These are phyloP conservation scores for Napeogenes sylphis DNA, from an alignment of 2,888 invertebrate genomes.

Conservation along the genomic window DNA sequence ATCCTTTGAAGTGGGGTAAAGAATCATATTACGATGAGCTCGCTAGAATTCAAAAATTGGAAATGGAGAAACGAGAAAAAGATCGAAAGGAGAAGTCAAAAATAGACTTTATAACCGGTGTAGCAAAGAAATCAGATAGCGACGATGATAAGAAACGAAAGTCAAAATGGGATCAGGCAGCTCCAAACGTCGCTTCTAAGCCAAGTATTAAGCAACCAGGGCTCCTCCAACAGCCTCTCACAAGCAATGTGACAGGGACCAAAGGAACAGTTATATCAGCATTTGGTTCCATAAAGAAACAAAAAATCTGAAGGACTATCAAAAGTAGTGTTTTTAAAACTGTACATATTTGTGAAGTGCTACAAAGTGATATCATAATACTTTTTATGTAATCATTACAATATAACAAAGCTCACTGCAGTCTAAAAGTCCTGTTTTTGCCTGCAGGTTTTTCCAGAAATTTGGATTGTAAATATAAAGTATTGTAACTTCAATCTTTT, in stretches of 20 bases:
- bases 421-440: too few species aligned
- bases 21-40: slow-evolving; percentile 96
- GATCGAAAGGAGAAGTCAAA: slow-evolving; percentile 92
- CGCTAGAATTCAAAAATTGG: slow-evolving; percentile 90
- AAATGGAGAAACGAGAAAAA: slow-evolving; percentile 95
- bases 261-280: slow-evolving; percentile 96
- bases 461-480: too few species aligned
- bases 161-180: slow-evolving; percentile 95
- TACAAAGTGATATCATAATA: too few species aligned
- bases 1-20: slow-evolving; percentile 93
- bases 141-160: slow-evolving; percentile 90
- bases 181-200: slow-evolving; percentile 76
- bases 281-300: slow-evolving; percentile 93
- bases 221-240: slow-evolving; percentile 84
- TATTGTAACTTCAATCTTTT: too few species aligned
- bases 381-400: too few species aligned
- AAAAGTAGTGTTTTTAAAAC: not conserved
- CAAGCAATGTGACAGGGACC: slow-evolving; percentile 90
- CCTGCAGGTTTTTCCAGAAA: too few species aligned
- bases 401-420: too few species aligned
- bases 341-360: too few species aligned
- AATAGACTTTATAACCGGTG: slow-evolving; percentile 89
- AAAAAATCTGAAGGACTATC: slow-evolving; percentile 62
- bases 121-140: slow-evolving; percentile 79
- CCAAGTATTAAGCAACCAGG: slow-evolving; percentile 82